Base-by-base conservation (phyloP, 2,797 vertebrate species). In the Tinamus major region DNA sequence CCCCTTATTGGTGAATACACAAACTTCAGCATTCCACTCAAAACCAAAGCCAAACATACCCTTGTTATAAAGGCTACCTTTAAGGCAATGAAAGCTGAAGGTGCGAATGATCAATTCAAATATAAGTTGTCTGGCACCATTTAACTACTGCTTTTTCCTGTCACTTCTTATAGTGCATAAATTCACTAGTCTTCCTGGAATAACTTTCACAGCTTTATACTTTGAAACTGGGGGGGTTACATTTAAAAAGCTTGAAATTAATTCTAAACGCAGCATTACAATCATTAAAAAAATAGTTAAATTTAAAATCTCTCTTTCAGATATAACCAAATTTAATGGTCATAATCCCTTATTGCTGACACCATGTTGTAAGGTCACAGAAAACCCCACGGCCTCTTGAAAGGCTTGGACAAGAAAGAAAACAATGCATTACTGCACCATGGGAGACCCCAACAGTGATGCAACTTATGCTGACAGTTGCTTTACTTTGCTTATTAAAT, bases 401-500 rank as follows among this genome's bases (percentile, higher is more conserved):
- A 93, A 79, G 82, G 62, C 0, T 15, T 62, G 6, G 42, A 42
- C 26, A 83, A 29, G 26, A 53, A 70, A 75, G 92, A 56, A 35
- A 63, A 77, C 35, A 81, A 29, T 5, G 58, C 17, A 9, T 2
- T 6, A 31, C 5, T 55, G 17, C 5, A 78, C 69, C 20, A 37
- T 0, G 19, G 27, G 24, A 91, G 69, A 93, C 89, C 59, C 90
- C 59, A 82, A 65, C 0, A 89, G n/a, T 12, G 35, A 70, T 9
- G 81, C 44, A 62, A 41, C 84, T 81, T 78, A 35, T 81, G 17
- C 23, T 80, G 59, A 46, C 62, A 90, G 84, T 18, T 77, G 5
- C 58, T 82, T 89, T n/a, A 41, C 46, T 83, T 93, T 90, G 35
- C 58, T 92, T 91, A 74, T 59, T 64, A 85, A 49, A 85, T 48